Evolutionary conservation across 2,797 vertebrate genomes (phyloP), one percentile per base, ranked within the genome.

Genomic region (Semotilus atromaculatus): DNA sequence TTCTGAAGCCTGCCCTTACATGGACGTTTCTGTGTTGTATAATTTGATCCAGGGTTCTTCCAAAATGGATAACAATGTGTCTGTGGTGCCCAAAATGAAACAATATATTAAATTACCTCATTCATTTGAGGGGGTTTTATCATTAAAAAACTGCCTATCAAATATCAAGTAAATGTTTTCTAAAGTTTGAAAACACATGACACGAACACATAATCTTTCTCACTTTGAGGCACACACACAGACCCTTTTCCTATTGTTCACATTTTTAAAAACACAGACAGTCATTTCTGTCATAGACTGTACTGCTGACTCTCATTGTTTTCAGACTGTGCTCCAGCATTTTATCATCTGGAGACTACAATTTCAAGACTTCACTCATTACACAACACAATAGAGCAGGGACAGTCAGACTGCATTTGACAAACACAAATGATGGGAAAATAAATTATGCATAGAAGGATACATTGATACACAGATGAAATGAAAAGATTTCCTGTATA

Each of bases 31-130:
- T 48, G 36, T 81, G 76, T 48, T 76, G 73, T 80, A 73, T 64
- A 68, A 85, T 87, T 81, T 82, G 68, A 89, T 86, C 68, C 43
- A 66, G 70, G 40, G 82, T 29, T 82, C 76, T 82, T 84, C 86
- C 72, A 66, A 86, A 48, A 38, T 58, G 64, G 55, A 70, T 62
- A 43, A 7, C 36, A 19, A 23, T 48, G 38, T 82, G 51, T 26
- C 51, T 48, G 16, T 38, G 1, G 64, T 70, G 58, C 7, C 1
- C 31, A 43, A 72, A 38, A 34, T 21, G 26, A 66, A 82, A 68
- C 48, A 66, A 83, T 16, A 64, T 76, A 73, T 78, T 72, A 73
- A 81, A 85, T 58, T 6, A 58, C 81, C 51, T 85, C 19, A 68
- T 72, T 77, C 23, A 29, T 55, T 36, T 53, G 26, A n/a, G 31